Base-by-base conservation (phyloP, 2,888 invertebrate genomes). In the Sepioteuthis lessoniana region DNA sequence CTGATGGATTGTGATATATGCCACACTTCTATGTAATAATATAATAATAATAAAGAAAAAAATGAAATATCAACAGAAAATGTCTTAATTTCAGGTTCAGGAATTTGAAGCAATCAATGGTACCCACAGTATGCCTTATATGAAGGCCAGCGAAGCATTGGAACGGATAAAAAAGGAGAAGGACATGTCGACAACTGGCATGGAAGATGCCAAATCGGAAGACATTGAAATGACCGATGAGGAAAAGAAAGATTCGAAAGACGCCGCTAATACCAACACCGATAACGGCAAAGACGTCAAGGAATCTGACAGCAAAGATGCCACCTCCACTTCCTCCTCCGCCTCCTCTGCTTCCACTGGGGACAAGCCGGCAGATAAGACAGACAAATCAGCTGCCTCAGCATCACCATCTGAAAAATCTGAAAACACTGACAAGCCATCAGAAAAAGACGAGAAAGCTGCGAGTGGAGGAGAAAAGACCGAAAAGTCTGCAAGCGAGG, bases 51-150 rank as follows among this genome's bases (percentile, higher is more conserved):
- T n/a, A n/a, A n/a, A n/a, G n/a, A n/a, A n/a, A 3, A 55, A 55
- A 55, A 55, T 21, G 7, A 55, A 16, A 25, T 55, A 21, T 28
- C 4, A 55, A 25, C 25, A 25, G 55, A 5, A 25, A 55, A 21
- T 55, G 7, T 55, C 25, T 93, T 55, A 25, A n/a, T 94, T 76
- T 3, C 94, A 98, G 98, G 99, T 99, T 60, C 99, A 99, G 97
- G 99, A 99, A 97, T 99, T 99, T 97, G 99, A 99, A 97, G 98
- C 98, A 96, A 99, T 99, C 95, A 99, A 99, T 97, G 99, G 99
- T 0, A 98, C 98, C 96, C 99, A 99, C 97, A 99, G 99, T 96
- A 99, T 99, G 99, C 99, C 99, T 31, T 97, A 97, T 94, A 95
- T 97, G 37, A 96, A 95, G 93, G 96, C 96, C 4, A 95, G 95